Evolutionary conservation across 2,113 vertebrate genomes (phyloP).

Genomic region (Martes martes): DNA sequence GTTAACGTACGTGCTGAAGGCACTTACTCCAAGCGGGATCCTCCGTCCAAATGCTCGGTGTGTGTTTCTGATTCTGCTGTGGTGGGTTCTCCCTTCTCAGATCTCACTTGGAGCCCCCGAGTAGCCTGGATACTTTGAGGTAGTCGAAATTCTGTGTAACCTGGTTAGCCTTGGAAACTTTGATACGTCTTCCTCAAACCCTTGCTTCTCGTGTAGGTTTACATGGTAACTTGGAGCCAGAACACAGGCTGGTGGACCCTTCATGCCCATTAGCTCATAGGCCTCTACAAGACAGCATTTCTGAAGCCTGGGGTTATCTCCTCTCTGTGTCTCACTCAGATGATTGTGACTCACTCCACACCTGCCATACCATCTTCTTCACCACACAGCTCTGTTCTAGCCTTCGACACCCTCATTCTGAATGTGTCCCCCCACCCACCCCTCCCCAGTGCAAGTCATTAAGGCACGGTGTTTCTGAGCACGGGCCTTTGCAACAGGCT

Average conservation of each 20-base stretch:
- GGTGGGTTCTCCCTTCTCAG: conserved; percentile 31
- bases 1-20: not conserved
- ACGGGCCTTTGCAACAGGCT: not conserved
- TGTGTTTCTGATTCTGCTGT: not conserved
- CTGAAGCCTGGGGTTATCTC: not conserved
- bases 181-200: not conserved
- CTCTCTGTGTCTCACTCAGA: not conserved
- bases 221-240: not conserved
- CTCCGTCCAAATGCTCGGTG: not conserved
- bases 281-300: not conserved
- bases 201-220: not conserved
- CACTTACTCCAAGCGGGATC: not conserved
- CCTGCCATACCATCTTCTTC: not conserved
- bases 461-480: rapidly evolving
- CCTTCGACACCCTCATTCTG: not conserved
- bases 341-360: no score
- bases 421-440: not conserved
- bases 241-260: not conserved
- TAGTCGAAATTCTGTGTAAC: not conserved
- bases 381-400: not conserved
- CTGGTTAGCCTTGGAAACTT: not conserved
- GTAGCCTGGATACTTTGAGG: not conserved
- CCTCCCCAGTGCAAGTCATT: not conserved
- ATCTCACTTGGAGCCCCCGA: not conserved
- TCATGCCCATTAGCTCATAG: not conserved